Percentiles rank a stretch among this genome's conserved stretches.
Conservation (phyloP, 2,888 invertebrate species). For the Drosophila neotestacea region DNA sequence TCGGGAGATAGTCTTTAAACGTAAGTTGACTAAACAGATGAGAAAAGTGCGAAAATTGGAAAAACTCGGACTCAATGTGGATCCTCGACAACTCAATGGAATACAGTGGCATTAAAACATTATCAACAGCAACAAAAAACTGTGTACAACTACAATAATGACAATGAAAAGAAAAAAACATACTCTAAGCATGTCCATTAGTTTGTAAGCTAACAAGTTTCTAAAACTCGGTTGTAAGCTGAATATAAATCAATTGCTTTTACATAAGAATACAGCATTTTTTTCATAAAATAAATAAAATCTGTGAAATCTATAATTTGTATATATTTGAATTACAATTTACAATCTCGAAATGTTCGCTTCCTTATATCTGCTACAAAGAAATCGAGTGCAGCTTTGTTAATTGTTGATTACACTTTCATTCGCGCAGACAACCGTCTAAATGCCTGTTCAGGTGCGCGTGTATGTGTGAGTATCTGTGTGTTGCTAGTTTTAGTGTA, state of each 20-base stretch:
- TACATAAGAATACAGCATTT: conserved; percentile 6
- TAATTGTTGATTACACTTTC: conserved; percentile 37
- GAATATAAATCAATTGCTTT: conserved; percentile 15
- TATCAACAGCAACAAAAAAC: conserved; percentile 20
- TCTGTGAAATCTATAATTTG: conserved; percentile 1
- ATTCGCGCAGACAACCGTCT: conserved; percentile 12
- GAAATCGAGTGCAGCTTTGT: conserved; percentile 19
- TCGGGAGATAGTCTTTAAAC: conserved; percentile 71
- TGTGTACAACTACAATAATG: conserved; percentile 20
- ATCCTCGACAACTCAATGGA: conserved; percentile 62
- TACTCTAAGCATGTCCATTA: conserved; percentile 71
- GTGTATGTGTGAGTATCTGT: conserved; percentile 8
- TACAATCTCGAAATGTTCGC: too few relatives aligned
- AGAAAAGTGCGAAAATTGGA: conserved; percentile 67
- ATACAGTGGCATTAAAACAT: conserved; percentile 49
- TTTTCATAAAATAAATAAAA: conserved; percentile 15
- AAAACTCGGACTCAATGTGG: conserved; percentile 63
- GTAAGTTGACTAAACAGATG: conserved; percentile 64
- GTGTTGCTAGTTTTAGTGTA: conserved; percentile 1
- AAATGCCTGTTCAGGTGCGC: conserved; percentile 12
- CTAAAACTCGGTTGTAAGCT: conserved; percentile 62
- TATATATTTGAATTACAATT: too few relatives aligned
- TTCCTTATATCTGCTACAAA: background rate
- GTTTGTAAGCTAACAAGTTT: conserved; percentile 55
- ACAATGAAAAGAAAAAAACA: conserved; percentile 34